phyloP scores from a whole-genome alignment of 2,888 invertebrate genomes.

The Eupithecia subfuscata region DNA sequence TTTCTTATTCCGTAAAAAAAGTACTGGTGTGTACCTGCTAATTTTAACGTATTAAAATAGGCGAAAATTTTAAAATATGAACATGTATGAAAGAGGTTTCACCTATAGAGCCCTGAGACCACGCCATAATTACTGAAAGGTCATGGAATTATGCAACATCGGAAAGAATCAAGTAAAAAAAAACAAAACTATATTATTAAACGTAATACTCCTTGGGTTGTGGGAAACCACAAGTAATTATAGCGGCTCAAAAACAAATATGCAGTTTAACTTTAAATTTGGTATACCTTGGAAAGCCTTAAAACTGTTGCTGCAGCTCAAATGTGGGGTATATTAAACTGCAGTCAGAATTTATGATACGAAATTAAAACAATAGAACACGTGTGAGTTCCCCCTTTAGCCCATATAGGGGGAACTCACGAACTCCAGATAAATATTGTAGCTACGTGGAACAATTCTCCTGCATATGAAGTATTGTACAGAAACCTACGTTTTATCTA shows the following conservation, averaged over 20 bases:
- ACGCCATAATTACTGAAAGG: no score
- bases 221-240: background rate
- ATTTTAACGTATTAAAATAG: no score
- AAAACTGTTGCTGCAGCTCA: background rate
- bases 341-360: constrained; percentile 21
- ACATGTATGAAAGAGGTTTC: no score
- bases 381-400: constrained; percentile 3
- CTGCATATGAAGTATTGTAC: constrained; percentile 19
- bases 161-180: no score
- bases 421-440: constrained; percentile 30
- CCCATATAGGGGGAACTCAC: constrained; percentile 17
- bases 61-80: no score
- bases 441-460: constrained; percentile 16
- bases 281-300: background rate
- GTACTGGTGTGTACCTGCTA: background rate
- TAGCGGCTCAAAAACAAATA: background rate
- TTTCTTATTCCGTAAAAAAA: background rate
- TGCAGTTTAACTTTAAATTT: background rate
- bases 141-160: no score
- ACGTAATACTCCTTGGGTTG: no score
- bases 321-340: constrained; percentile 14
- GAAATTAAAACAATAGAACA: constrained; percentile 23
- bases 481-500: background rate
- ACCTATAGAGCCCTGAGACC: no score
- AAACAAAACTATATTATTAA: no score